phyloP scores from a whole-genome alignment of 2,113 vertebrate genomes.

The Istiophorus platypterus region DNA sequence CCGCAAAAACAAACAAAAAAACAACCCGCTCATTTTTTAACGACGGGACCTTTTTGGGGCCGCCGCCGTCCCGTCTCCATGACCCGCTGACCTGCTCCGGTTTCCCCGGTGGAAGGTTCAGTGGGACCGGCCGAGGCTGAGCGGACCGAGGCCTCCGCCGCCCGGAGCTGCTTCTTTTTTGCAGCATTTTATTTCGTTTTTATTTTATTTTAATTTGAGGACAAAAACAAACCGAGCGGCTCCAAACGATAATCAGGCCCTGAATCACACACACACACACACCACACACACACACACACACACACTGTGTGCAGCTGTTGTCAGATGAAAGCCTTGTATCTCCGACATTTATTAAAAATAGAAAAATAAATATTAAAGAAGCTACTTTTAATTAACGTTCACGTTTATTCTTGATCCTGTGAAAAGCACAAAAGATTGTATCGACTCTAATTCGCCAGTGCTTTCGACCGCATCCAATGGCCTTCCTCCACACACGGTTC shows the following conservation, averaged over 20 bases:
- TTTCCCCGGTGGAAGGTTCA: not conserved
- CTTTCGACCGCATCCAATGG: not conserved
- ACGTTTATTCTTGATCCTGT: too few species aligned
- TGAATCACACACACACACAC: not conserved
- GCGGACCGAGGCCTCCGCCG: not conserved
- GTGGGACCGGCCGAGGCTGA: not conserved
- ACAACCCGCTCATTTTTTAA: not conserved
- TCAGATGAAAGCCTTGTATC: slow-evolving; percentile 17
- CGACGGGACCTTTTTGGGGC: not conserved
- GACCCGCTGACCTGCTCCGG: not conserved
- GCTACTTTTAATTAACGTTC: too few species aligned
- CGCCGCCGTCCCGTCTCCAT: not conserved
- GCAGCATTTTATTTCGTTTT: too few species aligned
- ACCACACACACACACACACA: slow-evolving; percentile 8
- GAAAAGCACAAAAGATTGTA: too few species aligned
- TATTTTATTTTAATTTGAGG: too few species aligned
- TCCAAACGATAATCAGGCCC: not conserved
- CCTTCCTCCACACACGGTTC: too few species aligned
- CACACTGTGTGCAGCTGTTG: not conserved
- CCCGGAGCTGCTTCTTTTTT: not conserved
- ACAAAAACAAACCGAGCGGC: not conserved
- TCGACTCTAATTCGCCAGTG: not conserved
- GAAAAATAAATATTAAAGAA: too few species aligned
- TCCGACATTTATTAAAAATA: not conserved
- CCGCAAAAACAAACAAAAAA: slow-evolving; percentile 16